phyloP scores from a whole-genome alignment of 2,113 vertebrate species.

The Hiodon tergisus region DNA sequence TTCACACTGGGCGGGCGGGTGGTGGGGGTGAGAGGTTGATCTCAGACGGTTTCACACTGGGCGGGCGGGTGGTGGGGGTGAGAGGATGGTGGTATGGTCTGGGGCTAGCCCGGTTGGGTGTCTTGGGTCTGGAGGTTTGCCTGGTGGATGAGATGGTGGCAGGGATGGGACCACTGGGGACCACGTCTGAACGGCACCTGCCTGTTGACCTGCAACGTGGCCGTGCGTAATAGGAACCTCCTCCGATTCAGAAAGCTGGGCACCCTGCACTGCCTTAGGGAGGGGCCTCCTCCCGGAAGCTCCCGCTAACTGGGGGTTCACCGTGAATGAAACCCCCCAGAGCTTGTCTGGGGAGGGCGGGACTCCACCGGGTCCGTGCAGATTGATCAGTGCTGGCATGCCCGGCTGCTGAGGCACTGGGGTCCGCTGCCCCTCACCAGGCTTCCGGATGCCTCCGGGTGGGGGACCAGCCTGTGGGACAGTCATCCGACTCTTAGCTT shows the following conservation, averaged over 20 bases:
- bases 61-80: conserved; percentile 93
- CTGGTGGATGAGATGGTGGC: no score
- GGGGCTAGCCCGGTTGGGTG: conserved; percentile 93
- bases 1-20: conserved; percentile 97
- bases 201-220: conserved; percentile 61
- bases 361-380: conserved; percentile 63
- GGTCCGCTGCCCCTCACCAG: conserved; percentile 62
- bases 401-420: conserved; percentile 60
- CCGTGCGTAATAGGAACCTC: conserved; percentile 57
- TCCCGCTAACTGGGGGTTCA: conserved; percentile 74
- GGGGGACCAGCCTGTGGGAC: conserved; percentile 58
- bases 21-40: conserved; percentile 94
- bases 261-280: conserved; percentile 75
- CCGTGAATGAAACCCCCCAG: conserved; percentile 76
- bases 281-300: conserved; percentile 82
- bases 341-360: conserved; percentile 74
- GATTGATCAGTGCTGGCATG: conserved; percentile 70
- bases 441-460: conserved; percentile 56
- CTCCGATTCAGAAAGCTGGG: conserved; percentile 69
- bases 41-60: conserved; percentile 95
- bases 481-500: conserved; percentile 74
- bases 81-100: conserved; percentile 95
- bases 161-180: conserved; percentile 78
- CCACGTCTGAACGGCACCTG: conserved; percentile 70
- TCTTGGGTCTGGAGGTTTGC: conserved; percentile 93